Evolutionary conservation across 1,140 invertebrate genomes (phyloP), one percentile per base, ranked within the genome.

Genomic region (Oncopeltus fasciatus): DNA sequence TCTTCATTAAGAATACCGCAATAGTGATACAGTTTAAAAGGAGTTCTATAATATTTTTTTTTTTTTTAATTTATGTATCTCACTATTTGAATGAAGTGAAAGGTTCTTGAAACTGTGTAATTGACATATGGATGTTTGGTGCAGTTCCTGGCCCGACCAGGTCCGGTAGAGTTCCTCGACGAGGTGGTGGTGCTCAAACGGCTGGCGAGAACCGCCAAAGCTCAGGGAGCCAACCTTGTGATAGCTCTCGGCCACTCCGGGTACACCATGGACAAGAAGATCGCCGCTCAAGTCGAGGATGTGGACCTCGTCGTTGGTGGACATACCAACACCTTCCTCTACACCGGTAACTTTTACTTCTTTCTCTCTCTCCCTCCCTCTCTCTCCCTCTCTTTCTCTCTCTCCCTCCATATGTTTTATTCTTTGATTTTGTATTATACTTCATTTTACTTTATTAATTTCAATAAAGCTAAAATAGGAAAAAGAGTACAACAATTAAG

Each of bases 201-300:
- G 62, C 89, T 94, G 73, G 84, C 83, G 2, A 72, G 76, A 18
- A 74, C 68, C 9, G 73, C 95, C 0, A 81, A 83, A 69, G 70
- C 71, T 0, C 57, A 81, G 53, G 87, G 85, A n/a, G 65, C 61
- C 31, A 43, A 64, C 18, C 60, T 94, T 59, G 82, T 95, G 8
- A 90, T 96, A 24, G 91, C 87, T 2, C 70, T 95, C 11, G 92
- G 92, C 0, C 92, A 97, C 76, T 90, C 91, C 0, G 93, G 93
- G 0, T 90, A 79, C 67, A 74, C 74, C 1, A 81, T 79, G 65
- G 92, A 96, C 70, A 77, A 83, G 70, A 76, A 81, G 70, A 88
- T 95, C 57, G 92, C 89, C 0, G 72, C 69, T 60, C 75, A 88
- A 67, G 86, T 94, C 3, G 82, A 84, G 18, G 83, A 83, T 8